phyloP scores from a whole-genome alignment of 2,113 vertebrate species.

The Petroica traversi region DNA sequence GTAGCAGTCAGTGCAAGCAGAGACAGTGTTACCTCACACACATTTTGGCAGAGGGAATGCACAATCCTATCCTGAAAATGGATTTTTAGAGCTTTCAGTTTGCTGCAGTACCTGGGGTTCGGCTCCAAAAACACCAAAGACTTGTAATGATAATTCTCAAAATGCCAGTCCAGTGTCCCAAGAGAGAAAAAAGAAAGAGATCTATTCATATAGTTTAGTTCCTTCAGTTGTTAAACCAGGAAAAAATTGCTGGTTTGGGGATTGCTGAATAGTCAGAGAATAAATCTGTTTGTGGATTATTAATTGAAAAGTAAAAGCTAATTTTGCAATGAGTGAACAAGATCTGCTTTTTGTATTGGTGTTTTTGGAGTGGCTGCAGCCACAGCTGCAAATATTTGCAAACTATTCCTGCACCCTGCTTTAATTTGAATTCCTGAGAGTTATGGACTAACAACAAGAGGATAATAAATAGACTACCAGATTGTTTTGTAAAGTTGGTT shows the following conservation, averaged over 20 bases:
- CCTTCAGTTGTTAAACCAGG: not conserved
- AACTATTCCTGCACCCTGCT: not conserved
- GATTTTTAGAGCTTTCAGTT: not conserved
- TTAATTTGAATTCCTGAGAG: not conserved
- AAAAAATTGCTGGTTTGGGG: not conserved
- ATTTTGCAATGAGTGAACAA: not conserved
- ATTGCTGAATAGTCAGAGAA: not conserved
- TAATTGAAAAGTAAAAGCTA: not conserved
- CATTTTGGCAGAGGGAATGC: not conserved
- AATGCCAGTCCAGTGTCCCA: not conserved
- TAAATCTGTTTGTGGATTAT: not conserved
- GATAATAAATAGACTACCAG: not conserved
- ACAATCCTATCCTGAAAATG: not conserved
- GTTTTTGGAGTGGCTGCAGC: not conserved
- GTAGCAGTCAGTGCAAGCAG: not conserved
- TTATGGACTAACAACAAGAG: not conserved
- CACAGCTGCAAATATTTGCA: not conserved
- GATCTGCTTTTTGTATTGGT: not conserved
- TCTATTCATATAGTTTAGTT: not conserved
- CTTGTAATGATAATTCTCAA: not conserved
- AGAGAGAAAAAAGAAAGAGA: not conserved
- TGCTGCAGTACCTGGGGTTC: not conserved
- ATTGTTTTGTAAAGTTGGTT: not conserved
- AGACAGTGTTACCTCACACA: not conserved
- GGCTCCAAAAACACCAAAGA: not conserved